Percentiles rank a stretch among this genome's conserved stretches.
Conservation (phyloP, 1,140 invertebrate species). For the Neocloeon triangulifer region DNA sequence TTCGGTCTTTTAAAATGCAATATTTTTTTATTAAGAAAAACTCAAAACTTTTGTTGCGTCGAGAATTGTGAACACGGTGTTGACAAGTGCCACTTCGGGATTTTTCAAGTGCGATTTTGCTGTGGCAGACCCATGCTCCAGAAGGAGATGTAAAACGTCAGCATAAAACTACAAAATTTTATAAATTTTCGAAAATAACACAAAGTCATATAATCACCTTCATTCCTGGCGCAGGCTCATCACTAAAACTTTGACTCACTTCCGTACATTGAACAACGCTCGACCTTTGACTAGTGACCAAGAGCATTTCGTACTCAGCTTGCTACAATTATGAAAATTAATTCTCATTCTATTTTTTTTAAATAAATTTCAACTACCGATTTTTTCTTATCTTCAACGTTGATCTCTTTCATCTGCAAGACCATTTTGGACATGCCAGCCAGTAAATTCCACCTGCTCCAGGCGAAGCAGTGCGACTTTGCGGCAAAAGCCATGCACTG, state of each 20-base stretch:
- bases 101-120: constrained; percentile 12
- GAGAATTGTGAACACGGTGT: not conserved
- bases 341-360: not conserved
- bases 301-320: constrained; percentile 27
- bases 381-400: constrained; percentile 26
- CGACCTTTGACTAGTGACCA: constrained; percentile 35
- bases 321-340: constrained; percentile 16
- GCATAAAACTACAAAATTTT: constrained; percentile 32
- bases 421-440: constrained; percentile 41
- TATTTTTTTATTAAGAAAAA: constrained; percentile 1
- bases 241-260: constrained; percentile 35
- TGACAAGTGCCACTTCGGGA: not conserved
- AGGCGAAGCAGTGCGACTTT: constrained; percentile 57
- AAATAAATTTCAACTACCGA: not conserved
- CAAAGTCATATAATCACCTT: no score
- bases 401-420: constrained; percentile 43
- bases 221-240: constrained; percentile 25
- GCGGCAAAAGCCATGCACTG: constrained; percentile 57
- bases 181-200: constrained; percentile 11
- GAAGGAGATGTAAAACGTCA: constrained; percentile 35
- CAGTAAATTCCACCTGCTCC: constrained; percentile 67
- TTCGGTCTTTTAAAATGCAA: no score
- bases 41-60: not conserved
- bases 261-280: constrained; percentile 41
- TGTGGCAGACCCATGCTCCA: constrained; percentile 17